Percentiles rank a stretch among this genome's conserved stretches.
Evolutionary conservation across 2,797 vertebrate genomes (phyloP).

Genomic region (Carcharodon carcharias): DNA sequence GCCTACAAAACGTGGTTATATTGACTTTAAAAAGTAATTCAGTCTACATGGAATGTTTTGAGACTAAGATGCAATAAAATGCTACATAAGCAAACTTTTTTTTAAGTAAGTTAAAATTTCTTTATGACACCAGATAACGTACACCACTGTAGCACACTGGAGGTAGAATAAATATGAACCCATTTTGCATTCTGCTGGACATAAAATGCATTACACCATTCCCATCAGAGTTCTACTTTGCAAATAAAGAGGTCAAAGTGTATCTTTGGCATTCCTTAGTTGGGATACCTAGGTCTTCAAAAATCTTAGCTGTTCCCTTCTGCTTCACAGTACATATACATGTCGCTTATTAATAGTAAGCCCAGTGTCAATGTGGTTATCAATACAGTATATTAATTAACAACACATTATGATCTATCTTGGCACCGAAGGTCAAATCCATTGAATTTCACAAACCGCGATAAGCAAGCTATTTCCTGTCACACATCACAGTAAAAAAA

Average conservation of each 20-base stretch:
- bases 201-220: neutral
- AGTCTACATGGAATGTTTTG: neutral
- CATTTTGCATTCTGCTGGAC: neutral
- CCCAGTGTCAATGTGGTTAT: neutral
- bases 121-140: no score
- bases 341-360: neutral
- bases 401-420: neutral
- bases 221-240: neutral
- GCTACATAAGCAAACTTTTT: neutral
- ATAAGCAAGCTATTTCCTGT: neutral
- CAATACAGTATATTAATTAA: neutral
- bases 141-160: neutral
- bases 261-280: neutral
- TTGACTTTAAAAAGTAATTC: neutral
- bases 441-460: neutral
- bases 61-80: neutral
- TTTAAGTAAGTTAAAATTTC: neutral
- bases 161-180: neutral
- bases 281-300: neutral
- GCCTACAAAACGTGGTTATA: neutral
- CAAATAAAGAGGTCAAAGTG: neutral
- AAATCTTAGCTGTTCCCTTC: neutral
- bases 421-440: neutral
- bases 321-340: neutral
- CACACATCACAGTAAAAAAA: neutral